These are phyloP conservation scores for Melanotaenia trifasciata DNA, from an alignment of 2,797 vertebrate species.

Conservation along the genomic window DNA sequence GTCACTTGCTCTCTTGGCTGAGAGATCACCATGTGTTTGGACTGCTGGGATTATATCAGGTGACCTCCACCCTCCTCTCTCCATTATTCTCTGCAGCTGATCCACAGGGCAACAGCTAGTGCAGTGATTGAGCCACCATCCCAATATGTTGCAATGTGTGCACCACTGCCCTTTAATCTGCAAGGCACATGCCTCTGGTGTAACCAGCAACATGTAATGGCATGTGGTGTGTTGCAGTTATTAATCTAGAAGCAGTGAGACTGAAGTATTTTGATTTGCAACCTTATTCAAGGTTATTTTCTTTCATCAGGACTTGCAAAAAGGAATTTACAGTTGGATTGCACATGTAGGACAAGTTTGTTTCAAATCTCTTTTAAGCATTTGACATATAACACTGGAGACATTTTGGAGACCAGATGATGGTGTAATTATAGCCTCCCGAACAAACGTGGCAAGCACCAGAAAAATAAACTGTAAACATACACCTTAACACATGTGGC, in stretches of 20 bases:
- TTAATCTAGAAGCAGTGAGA: conserved; percentile 24
- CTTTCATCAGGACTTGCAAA: conserved; percentile 4
- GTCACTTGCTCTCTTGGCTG: conserved; percentile 5
- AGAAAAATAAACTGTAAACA: conserved; percentile 6
- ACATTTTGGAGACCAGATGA: not conserved
- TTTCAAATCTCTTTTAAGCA: conserved; percentile 14
- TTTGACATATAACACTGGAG: not conserved
- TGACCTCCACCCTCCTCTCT: accelerated
- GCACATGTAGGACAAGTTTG: conserved; percentile 11
- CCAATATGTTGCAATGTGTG: conserved; percentile 51
- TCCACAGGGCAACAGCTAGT: not conserved
- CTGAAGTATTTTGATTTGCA: conserved; percentile 13
- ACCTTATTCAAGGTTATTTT: conserved; percentile 1
- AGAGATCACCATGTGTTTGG: not conserved
- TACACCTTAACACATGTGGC: not conserved
- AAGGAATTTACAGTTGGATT: not conserved
- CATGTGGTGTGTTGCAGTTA: conserved; percentile 1
- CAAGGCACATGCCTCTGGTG: conserved; percentile 27
- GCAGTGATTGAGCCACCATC: conserved; percentile 29
- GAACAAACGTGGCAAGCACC: not conserved
- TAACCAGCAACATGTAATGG: conserved; percentile 23
- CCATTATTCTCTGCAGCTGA: conserved; percentile 15
- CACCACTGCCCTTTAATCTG: conserved; percentile 52
- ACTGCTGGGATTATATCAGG: conserved; percentile 23
- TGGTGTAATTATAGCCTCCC: not conserved